Evolutionary conservation across 1,140 invertebrate species (phyloP).

Genomic region (Aricia agestis): DNA sequence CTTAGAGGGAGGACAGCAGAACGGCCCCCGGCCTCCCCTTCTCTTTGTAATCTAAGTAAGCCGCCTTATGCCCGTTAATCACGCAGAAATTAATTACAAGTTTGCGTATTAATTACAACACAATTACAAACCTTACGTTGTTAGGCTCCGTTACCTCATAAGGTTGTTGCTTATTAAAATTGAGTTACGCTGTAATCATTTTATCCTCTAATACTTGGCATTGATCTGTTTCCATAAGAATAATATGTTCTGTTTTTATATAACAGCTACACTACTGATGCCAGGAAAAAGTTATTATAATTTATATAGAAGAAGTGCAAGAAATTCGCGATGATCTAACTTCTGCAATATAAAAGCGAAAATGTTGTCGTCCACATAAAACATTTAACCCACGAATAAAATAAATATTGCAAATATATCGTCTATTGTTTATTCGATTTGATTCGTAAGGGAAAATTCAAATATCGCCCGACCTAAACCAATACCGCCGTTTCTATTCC

Average conservation of each 20-base stretch:
- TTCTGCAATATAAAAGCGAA: no score
- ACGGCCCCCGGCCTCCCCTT: constrained; percentile 35
- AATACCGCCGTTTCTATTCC: constrained; percentile 68
- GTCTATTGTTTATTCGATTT: constrained; percentile 36
- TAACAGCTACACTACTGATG: no score
- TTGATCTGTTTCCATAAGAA: no score
- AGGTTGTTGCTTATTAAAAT: constrained; percentile 10
- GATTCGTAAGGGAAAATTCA: constrained; percentile 57
- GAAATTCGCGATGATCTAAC: no score
- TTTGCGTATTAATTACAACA: constrained; percentile 72
- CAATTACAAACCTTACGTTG: constrained; percentile 63
- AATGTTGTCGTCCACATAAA: neutral
- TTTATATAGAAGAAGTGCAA: no score
- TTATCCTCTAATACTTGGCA: no score
- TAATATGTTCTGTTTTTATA: no score
- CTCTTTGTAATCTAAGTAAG: constrained; percentile 72
- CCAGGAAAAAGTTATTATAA: no score
- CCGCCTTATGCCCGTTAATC: constrained; percentile 74
- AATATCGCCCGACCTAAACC: constrained; percentile 46
- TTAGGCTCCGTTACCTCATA: constrained; percentile 34
- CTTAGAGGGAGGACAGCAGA: constrained; percentile 72
- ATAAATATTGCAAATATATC: constrained; percentile 29
- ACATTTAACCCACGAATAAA: neutral
- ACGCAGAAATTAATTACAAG: constrained; percentile 74
- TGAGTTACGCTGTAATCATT: no score